Evolutionary conservation across 2,888 invertebrate species (phyloP).

Genomic region (Herminia tarsipennalis): DNA sequence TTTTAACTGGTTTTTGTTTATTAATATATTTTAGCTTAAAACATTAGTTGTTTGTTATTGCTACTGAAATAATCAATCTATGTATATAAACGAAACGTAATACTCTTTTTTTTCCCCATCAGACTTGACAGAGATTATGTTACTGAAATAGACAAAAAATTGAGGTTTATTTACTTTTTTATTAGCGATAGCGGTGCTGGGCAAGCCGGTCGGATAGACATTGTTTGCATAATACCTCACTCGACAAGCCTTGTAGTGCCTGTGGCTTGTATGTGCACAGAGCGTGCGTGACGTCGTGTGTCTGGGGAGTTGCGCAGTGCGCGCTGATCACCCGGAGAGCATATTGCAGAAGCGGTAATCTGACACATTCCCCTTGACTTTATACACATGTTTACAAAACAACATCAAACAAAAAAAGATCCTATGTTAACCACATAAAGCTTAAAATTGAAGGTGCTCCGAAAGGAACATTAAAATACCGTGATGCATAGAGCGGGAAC

Average conservation of each 20-base stretch:
- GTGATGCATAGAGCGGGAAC: constrained; percentile 36
- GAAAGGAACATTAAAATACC: constrained; percentile 32
- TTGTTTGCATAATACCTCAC: constrained; percentile 49
- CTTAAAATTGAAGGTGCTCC: constrained; percentile 10
- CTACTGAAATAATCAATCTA: too few species aligned
- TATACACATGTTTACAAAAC: constrained; percentile 29
- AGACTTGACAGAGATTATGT: too few species aligned
- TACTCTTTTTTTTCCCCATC: too few species aligned
- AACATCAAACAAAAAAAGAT: constrained; percentile 34
- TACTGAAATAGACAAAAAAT: too few species aligned
- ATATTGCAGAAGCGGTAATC: constrained; percentile 56
- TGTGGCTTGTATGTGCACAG: constrained; percentile 42
- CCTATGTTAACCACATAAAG: constrained; percentile 20
- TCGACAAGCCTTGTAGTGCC: constrained; percentile 46
- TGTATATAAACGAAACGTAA: too few species aligned
- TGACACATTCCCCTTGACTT: constrained; percentile 59
- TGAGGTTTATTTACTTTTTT: constrained; percentile 15
- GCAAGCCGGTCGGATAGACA: constrained; percentile 37
- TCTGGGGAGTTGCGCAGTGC: constrained; percentile 85
- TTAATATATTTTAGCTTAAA: too few species aligned
- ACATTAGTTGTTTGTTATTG: too few species aligned
- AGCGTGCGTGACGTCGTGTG: constrained; percentile 73
- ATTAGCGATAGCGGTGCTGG: constrained; percentile 29
- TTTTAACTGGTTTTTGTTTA: too few species aligned
- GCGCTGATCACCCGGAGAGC: constrained; percentile 78